A percentile compares a stretch with the other conserved stretches of the same genome.
phyloP scores from a whole-genome alignment of 30 jellyfish, hydroid and myxozoan genomes.

The Aurelia aurita complex sp. Pacific region DNA sequence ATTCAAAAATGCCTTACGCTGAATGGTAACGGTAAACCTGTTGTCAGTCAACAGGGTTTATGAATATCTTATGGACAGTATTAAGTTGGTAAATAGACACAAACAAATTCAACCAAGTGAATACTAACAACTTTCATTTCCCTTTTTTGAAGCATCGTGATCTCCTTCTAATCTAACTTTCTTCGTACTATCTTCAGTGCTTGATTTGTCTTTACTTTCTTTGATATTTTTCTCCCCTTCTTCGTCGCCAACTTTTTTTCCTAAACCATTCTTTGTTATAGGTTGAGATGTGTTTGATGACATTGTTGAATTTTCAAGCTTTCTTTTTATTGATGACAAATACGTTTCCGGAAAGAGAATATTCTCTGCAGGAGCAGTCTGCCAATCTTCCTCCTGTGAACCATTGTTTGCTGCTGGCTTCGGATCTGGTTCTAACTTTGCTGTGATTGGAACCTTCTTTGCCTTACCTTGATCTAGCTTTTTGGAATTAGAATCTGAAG shows the following conservation, averaged over 20 bases:
- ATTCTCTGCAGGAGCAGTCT: slow-evolving; percentile 62
- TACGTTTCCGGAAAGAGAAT: slow-evolving; percentile 63
- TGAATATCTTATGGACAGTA: too few species aligned
- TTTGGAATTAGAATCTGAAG: too few species aligned
- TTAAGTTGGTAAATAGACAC: too few species aligned
- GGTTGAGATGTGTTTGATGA: slow-evolving; percentile 45
- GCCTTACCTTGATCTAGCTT: too few species aligned
- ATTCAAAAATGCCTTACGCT: too few species aligned
- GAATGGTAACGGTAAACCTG: too few species aligned
- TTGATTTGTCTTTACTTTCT: slow-evolving; percentile 37
- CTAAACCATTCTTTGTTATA: slow-evolving; percentile 14
- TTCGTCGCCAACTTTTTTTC: slow-evolving; percentile 21
- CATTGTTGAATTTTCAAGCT: slow-evolving; percentile 44
- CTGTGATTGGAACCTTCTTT: slow-evolving; percentile 1
- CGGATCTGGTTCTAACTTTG: slow-evolving; percentile 19
- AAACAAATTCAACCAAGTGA: too few species aligned
- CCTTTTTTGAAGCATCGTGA: neutral
- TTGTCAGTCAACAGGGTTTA: too few species aligned
- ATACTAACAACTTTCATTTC: neutral
- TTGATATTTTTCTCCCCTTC: slow-evolving; percentile 11
- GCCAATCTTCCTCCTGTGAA: slow-evolving; percentile 49
- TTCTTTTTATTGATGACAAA: slow-evolving; percentile 50
- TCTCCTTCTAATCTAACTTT: slow-evolving; percentile 14
- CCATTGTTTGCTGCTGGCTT: slow-evolving; percentile 22
- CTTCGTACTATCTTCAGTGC: slow-evolving; percentile 14